These are phyloP conservation scores for Spialia ferax DNA, from an alignment of 2,888 invertebrate genomes.

Conservation along the genomic window DNA sequence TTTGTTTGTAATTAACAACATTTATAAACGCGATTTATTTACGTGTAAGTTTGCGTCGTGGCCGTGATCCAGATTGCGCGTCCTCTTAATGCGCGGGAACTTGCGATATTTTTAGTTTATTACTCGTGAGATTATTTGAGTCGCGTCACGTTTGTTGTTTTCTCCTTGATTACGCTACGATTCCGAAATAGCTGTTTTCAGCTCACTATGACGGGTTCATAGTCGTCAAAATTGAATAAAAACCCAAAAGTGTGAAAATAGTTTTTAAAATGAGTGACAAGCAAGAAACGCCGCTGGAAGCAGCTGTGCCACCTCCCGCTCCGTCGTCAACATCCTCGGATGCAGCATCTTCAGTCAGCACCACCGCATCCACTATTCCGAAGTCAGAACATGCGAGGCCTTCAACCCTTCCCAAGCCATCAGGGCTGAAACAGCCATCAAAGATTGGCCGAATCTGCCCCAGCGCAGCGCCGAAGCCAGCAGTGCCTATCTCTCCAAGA, in stretches of 20 bases:
- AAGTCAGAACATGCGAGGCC: conserved; percentile 64
- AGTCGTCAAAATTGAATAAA: conserved; percentile 25
- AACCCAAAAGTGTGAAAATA: conserved; percentile 52
- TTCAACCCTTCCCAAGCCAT: conserved; percentile 82
- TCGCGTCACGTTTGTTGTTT: conserved; percentile 63
- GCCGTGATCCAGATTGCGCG: conserved; percentile 85
- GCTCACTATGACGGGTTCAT: conserved; percentile 48
- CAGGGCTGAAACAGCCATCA: conserved; percentile 88
- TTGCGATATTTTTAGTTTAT: conserved; percentile 81
- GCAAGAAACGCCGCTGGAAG: conserved; percentile 61
- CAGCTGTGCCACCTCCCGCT: conserved; percentile 56
- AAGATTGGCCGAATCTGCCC: conserved; percentile 90
- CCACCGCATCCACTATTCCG: conserved; percentile 57
- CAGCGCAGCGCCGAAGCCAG: conserved; percentile 88
- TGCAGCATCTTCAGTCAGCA: conserved; percentile 65
- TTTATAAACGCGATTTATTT: conserved; percentile 57
- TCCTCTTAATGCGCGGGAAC: conserved; percentile 83
- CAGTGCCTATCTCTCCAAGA: conserved; percentile 88
- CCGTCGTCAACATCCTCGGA: conserved; percentile 71
- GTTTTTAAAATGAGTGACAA: conserved; percentile 75
- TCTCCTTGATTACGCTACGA: conserved; percentile 49
- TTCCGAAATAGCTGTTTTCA: conserved; percentile 42
- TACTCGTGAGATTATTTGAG: conserved; percentile 67
- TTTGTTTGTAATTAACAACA: conserved; percentile 39
- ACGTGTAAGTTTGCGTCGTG: conserved; percentile 64